These are phyloP conservation scores for Aspidiotus destructor DNA, from an alignment of 2,888 invertebrate species.

Conservation along the genomic window DNA sequence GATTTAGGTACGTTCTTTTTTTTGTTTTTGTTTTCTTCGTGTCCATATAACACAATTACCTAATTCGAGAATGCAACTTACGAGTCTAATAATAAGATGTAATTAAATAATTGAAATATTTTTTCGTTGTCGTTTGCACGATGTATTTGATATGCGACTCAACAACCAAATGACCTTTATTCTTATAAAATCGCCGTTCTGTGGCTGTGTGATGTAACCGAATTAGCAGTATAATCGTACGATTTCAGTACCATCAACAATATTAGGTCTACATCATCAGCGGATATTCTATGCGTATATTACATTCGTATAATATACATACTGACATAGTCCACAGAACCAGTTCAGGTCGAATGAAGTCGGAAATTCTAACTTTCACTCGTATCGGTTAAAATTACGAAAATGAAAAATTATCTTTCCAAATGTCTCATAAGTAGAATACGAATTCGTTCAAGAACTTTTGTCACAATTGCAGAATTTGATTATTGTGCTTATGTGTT, in stretches of 20 bases:
- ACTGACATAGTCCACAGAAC: background rate
- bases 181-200: slow-evolving; percentile 23
- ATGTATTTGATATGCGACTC: slow-evolving; percentile 4
- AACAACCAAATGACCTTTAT: slow-evolving; percentile 29
- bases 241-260: no score
- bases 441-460: no score
- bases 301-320: no score
- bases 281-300: no score
- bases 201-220: slow-evolving; percentile 23
- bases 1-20: no score
- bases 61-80: background rate
- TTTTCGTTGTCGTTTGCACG: background rate
- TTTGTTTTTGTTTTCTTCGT: no score
- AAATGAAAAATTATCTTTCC: slow-evolving; percentile 19
- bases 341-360: slow-evolving; percentile 24
- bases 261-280: no score
- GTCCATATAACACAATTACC: background rate
- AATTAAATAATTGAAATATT: slow-evolving; percentile 2
- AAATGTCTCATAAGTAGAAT: background rate
- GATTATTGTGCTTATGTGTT: no score
- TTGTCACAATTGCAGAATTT: no score
- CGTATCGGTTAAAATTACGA: background rate
- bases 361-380: slow-evolving; percentile 23
- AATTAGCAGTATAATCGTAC: background rate
- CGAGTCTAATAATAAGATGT: background rate